Evolutionary conservation across 2,113 vertebrate species (phyloP), one percentile per base, ranked within the genome.

Genomic region (Grantiella picta): DNA sequence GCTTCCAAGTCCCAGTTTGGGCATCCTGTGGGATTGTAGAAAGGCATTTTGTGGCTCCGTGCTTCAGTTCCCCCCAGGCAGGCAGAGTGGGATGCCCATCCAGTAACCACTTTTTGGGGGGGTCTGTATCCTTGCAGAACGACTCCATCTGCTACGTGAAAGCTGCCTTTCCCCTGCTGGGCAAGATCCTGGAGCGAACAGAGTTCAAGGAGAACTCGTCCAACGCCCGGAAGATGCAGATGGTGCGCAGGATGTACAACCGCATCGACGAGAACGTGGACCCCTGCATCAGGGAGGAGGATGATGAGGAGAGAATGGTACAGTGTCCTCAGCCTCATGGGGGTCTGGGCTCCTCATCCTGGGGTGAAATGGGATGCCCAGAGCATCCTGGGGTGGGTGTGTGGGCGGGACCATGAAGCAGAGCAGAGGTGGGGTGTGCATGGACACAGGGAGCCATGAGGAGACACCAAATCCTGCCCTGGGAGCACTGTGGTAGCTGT

Each of bases 71-170:
- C 33, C 71, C 75, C 29, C 13, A 2, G 45, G 57, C 13, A 2
- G 45, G 57, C 35, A 49, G 50, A 35, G 25, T 1, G n/a, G 44
- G 28, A 27, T 0, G 11, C 47, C 47, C 33, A 11, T 8, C 57
- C 17, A 10, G 36, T 63, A 25, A 47, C 69, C 4, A 0, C 16
- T 24, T 33, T 56, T 20, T 13, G 13, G 23, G 3, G 27, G 35
- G 5, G 44, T 23, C 31, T 5, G 10, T 73, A 23, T 17, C 63
- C 47, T 91, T 22, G 8, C 89, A 98, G 98, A 57, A 88, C 0
- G 96, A 98, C 31, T 83, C 92, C 0, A 44, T 97, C 66, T 98
- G 98, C 93, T 98, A 98, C 2, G 94, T 98, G 59, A 98, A 97
- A 96, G 98, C 97, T 6, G 97, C 98, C 5, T 97, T 98, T 71